These are phyloP conservation scores for Amphiduros pacificus DNA, from an alignment of 2,888 invertebrate genomes.

Conservation along the genomic window DNA sequence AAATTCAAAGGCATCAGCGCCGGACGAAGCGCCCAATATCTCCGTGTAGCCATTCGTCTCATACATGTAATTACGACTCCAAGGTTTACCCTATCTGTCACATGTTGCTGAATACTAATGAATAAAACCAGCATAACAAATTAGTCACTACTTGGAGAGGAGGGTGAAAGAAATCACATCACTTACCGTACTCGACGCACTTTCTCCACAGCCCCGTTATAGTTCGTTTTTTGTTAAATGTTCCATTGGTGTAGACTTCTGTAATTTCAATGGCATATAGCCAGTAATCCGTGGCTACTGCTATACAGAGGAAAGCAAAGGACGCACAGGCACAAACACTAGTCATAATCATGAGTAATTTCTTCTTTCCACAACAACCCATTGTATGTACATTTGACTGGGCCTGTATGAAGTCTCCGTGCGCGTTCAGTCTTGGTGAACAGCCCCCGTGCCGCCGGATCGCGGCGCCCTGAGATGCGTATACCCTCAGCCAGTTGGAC, in stretches of 20 bases:
- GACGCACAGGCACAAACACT: slow-evolving; percentile 58
- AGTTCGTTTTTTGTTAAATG: slow-evolving; percentile 36
- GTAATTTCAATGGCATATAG: slow-evolving; percentile 49
- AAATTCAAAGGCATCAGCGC: too few species aligned
- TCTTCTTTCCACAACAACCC: slow-evolving; percentile 54
- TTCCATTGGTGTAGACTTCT: slow-evolving; percentile 34
- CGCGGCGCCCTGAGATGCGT: slow-evolving; percentile 10
- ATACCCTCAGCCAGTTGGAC: slow-evolving; percentile 17
- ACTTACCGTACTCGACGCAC: slow-evolving; percentile 48
- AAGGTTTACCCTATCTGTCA: too few species aligned
- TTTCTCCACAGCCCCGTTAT: slow-evolving; percentile 53
- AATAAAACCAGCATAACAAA: too few species aligned
- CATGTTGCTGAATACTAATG: too few species aligned
- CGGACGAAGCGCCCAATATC: too few species aligned
- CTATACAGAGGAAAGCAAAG: slow-evolving; percentile 56
- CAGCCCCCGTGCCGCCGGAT: background rate
- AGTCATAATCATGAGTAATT: slow-evolving; percentile 55
- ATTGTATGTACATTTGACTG: slow-evolving; percentile 17
- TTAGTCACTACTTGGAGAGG: background rate
- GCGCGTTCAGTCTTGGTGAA: background rate
- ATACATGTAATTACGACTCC: too few species aligned
- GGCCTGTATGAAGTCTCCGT: background rate
- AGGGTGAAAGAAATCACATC: background rate
- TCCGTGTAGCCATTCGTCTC: too few species aligned
- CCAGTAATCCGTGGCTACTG: slow-evolving; percentile 59